Base-by-base conservation (phyloP, 2,888 invertebrate genomes). In the Psylliodes chrysocephalus region DNA sequence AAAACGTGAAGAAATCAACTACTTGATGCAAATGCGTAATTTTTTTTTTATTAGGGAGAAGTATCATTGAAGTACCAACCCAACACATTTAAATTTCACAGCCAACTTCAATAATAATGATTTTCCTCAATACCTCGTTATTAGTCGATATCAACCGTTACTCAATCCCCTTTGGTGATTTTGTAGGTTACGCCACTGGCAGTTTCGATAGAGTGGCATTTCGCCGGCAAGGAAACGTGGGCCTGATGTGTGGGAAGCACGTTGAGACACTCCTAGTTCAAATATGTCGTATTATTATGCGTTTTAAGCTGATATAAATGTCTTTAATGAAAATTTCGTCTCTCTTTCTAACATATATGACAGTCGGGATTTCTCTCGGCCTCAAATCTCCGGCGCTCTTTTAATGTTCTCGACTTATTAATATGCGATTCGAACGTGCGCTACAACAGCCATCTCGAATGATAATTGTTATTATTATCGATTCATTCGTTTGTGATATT, bases 211-310 rank as follows among this genome's bases (percentile, higher is more conserved):
- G 70, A 72, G 71, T 69, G 72, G 65, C 69, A 65, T 74, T 69
- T 53, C 70, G 69, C 60, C 64, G 60, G 62, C 40, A 63, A 63
- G 63, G 63, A 70, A 70, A 73, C 74, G 76, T 75, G 75, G 76
- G 75, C 69, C 69, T 56, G 56, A 56, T 63, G 76, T 70, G 76
- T 76, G 75, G 76, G 76, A 71, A 67, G 74, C 59, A 56, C 69
- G 70, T 71, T 71, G 66, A 63, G 72, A 72, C 76, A 76, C 76
- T 74, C 76, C 76, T 75, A 75, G 73, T 73, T 75, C 74, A 74
- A 76, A 75, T 75, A 76, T 76, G 73, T 70, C 71, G 72, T 71
- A 63, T 69, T 65, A 70, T 67, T 72, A 71, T 74, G 75, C 74
- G 73, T 76, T 74, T 72, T 68, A 71, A 73, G 66, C 68, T 66